phyloP scores from a whole-genome alignment of 2,888 invertebrate genomes.

The Notodonta ziczac region DNA sequence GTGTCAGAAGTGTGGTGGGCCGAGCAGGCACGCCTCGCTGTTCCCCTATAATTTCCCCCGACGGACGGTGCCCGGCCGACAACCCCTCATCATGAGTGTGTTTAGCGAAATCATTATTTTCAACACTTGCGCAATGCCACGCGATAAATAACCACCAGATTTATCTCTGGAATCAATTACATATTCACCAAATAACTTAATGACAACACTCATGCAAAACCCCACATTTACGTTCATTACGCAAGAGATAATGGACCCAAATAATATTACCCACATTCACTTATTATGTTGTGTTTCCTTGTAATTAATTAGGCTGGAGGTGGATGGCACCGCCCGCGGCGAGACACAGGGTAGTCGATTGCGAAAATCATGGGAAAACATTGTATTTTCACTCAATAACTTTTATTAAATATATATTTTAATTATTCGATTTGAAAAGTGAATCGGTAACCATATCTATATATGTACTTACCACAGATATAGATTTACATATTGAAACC shows the following conservation, averaged over 20 bases:
- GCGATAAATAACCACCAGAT: conserved; percentile 3
- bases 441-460: too few species aligned
- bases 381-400: conserved; percentile 10
- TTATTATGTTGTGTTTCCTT: conserved; percentile 31
- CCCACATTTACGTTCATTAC: background rate
- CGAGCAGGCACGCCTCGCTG: conserved; percentile 49
- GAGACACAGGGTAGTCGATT: conserved; percentile 25
- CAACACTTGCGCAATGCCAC: conserved; percentile 26
- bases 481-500: too few species aligned
- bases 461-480: too few species aligned
- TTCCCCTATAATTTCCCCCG: conserved; percentile 69
- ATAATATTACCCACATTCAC: conserved; percentile 25
- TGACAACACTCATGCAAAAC: background rate
- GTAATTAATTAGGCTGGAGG: conserved; percentile 41
- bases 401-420: conserved; percentile 6
- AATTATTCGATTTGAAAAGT: too few species aligned
- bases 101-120: conserved; percentile 58
- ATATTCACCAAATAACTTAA: background rate
- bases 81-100: conserved; percentile 59
- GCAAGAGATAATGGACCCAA: conserved; percentile 16
- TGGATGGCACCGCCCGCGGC: conserved; percentile 29
- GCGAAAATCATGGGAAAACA: conserved; percentile 18
- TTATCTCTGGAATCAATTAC: conserved; percentile 6
- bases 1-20: conserved; percentile 67
- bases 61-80: conserved; percentile 47